These are phyloP conservation scores for Notodonta ziczac DNA, from an alignment of 2,888 invertebrate species.

Conservation along the genomic window DNA sequence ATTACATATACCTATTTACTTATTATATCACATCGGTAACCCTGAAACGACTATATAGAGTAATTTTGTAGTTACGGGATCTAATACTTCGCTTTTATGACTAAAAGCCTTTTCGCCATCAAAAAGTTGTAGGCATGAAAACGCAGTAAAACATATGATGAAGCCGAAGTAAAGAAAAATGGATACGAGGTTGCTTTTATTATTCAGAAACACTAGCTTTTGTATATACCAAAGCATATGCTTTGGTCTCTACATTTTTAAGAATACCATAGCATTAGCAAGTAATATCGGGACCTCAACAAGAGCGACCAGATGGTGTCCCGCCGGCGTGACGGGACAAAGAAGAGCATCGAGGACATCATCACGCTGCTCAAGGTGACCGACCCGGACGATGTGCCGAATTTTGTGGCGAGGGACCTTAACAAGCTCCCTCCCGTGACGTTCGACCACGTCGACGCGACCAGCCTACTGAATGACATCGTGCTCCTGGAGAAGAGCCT, in stretches of 20 bases:
- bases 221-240: too few species aligned
- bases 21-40: background rate
- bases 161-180: slow-evolving; percentile 9
- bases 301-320: too few species aligned
- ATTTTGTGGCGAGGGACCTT: too few species aligned
- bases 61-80: slow-evolving; percentile 8
- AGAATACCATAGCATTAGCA: slow-evolving; percentile 6
- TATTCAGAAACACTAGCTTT: background rate
- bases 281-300: too few species aligned
- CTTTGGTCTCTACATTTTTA: slow-evolving; percentile 18
- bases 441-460: too few species aligned
- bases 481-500: too few species aligned
- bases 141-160: slow-evolving; percentile 11
- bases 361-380: too few species aligned
- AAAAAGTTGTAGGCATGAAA: slow-evolving; percentile 9
- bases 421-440: too few species aligned
- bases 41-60: slow-evolving; percentile 2
- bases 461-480: too few species aligned
- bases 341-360: too few species aligned
- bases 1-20: background rate
- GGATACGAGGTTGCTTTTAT: slow-evolving; percentile 7
- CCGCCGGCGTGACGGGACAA: too few species aligned
- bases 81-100: slow-evolving; percentile 7
- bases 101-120: slow-evolving; percentile 10
- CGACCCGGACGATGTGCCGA: too few species aligned